A percentile compares a stretch with the other conserved stretches of the same genome.
phyloP scores from a whole-genome alignment of 2,888 invertebrate genomes.

The Doris montereyensis region DNA sequence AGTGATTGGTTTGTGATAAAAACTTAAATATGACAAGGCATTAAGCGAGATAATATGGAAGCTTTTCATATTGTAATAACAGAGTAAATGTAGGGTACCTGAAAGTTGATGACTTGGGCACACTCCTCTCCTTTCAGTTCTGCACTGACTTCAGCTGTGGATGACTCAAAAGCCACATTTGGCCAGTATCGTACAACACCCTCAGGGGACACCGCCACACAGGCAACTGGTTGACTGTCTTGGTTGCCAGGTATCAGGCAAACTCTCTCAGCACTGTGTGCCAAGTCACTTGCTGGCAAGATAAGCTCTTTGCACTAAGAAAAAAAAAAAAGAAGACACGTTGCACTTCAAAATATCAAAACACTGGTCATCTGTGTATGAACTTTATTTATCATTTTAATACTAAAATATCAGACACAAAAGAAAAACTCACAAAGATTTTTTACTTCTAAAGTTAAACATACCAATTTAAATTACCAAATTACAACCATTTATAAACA shows the following conservation, averaged over 20 bases:
- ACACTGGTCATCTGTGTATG: no score
- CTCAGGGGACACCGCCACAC: constrained; percentile 91
- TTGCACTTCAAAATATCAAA: no score
- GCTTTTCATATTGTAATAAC: constrained; percentile 43
- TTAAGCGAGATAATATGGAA: no score
- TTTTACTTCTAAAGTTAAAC: no score
- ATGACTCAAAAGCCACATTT: constrained; percentile 88
- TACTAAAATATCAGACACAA: no score
- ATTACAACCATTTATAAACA: no score
- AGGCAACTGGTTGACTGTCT: constrained; percentile 63
- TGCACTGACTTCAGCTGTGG: constrained; percentile 86
- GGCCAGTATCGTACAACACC: constrained; percentile 95
- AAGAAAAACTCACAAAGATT: no score
- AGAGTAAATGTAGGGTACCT: constrained; percentile 54
- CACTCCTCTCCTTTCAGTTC: constrained; percentile 81
- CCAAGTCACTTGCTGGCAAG: constrained; percentile 91
- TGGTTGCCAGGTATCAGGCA: constrained; percentile 84
- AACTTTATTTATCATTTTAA: no score
- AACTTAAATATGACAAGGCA: no score
- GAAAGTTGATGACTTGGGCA: constrained; percentile 68
- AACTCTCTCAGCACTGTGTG: constrained; percentile 78
- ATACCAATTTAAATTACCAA: no score
- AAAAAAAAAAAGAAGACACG: no score
- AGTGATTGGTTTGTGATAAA: no score
- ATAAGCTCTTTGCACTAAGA: constrained; percentile 88